Conservation (phyloP, 2,888 invertebrate genomes). For the Choreutis nemorana region DNA sequence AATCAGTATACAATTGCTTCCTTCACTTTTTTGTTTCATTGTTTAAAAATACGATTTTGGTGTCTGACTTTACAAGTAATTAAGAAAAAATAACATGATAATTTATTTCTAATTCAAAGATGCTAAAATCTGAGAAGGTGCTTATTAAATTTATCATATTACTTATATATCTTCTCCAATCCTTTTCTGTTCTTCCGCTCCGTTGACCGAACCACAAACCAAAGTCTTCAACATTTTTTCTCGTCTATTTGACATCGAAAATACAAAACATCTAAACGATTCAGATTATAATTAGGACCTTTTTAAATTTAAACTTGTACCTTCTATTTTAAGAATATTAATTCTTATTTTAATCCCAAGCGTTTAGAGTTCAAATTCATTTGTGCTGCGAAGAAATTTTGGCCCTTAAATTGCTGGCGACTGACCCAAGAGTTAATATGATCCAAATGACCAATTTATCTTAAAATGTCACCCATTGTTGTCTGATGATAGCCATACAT, state of each 20-base stretch:
- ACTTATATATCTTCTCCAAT: conserved; percentile 15
- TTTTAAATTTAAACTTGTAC: conserved; percentile 27
- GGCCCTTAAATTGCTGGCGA: conserved; percentile 16
- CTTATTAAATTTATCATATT: no score
- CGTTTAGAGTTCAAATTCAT: background rate
- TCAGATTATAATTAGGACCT: conserved; percentile 61
- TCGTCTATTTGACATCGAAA: conserved; percentile 52
- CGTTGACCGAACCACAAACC: conserved; percentile 55
- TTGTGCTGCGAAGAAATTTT: conserved; percentile 5
- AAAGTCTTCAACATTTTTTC: conserved; percentile 54
- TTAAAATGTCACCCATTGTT: conserved; percentile 47
- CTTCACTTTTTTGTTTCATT: no score
- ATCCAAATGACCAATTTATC: conserved; percentile 54
- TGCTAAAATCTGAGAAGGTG: no score
- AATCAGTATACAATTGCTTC: no score
- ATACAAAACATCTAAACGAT: conserved; percentile 60
- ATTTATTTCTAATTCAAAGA: no score
- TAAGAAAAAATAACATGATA: no score
- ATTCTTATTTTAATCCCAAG: no score
- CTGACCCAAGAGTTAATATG: conserved; percentile 39
- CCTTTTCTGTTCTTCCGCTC: conserved; percentile 28
- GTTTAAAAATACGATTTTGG: no score
- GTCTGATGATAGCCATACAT: conserved; percentile 26
- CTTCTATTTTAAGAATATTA: conserved; percentile 4
- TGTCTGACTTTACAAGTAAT: no score